Base-by-base conservation (phyloP, 2,888 invertebrate genomes). In the Epinotia brunnichana region DNA sequence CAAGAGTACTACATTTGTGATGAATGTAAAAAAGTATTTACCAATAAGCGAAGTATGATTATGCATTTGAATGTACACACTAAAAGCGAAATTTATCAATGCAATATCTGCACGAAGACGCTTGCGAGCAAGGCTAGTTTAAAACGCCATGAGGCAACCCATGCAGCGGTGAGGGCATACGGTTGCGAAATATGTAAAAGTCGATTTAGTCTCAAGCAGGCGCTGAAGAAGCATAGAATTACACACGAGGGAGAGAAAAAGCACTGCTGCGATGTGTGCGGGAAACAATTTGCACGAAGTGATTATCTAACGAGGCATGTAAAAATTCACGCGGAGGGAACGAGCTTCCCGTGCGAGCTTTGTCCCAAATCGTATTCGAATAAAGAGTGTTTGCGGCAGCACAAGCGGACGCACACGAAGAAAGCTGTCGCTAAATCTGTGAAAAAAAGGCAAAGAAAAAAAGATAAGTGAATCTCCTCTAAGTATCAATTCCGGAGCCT, bases 351-450 rank as follows among this genome's bases (percentile, higher is more conserved):
- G 4, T 59, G 59, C 39, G 35, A 35, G 7, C 39, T 59, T 59
- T 59, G 59, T 39, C 39, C 59, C 15, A 59, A 59, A 59, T 39
- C 10, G 2, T 59, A 59, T 59, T 35, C 39, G 7, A 59, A 35
- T 17, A 59, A 59, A 39, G 59, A 59, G 3, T 4, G 59, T 15
- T 39, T 59, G 17, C 35, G 59, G 59, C 59, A 59, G 10, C 59
- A 59, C 39, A 59, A 59, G 24, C 35, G 59, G 10, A 17, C 19
- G 9, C 59, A 59, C 11, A 11, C 17, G 9, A 17, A 39, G 10
- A 39, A 59, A 59, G 1, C 15, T 35, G 35, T 17, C 29, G 29
- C 29, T 29, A 29, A 29, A 29, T 29, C 29, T 29, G 29, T 7
- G 29, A 29, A 29, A 29, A 29, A n/a, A n/a, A n/a, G n/a, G n/a